These are phyloP conservation scores for Enoplosus armatus DNA, from an alignment of 2,797 vertebrate genomes.

Conservation along the genomic window DNA sequence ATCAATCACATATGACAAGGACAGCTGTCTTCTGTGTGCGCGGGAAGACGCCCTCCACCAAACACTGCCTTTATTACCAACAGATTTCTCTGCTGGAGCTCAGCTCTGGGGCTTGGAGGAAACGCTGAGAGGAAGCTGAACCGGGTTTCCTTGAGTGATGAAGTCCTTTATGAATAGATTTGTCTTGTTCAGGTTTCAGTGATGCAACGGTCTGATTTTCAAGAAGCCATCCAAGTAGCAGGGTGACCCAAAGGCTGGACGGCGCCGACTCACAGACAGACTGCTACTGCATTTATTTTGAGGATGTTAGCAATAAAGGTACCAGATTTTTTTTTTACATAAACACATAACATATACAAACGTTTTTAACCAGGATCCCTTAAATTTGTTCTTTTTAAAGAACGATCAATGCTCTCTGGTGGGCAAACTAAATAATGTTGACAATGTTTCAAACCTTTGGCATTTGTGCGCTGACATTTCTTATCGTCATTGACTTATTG, in stretches of 20 bases:
- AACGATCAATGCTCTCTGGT: neutral
- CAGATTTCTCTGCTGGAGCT: conserved; percentile 52
- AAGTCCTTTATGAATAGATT: neutral
- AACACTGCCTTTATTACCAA: conserved; percentile 55
- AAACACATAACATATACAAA: neutral
- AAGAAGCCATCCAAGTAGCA: neutral
- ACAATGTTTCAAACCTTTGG: neutral
- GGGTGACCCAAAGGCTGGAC: neutral
- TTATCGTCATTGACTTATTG: neutral
- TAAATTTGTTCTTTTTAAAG: neutral
- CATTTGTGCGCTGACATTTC: neutral
- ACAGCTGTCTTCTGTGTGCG: conserved; percentile 62
- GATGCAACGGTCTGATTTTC: neutral
- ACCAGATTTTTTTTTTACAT: neutral
- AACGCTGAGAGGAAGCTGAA: conserved; percentile 23
- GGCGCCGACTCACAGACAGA: too few species aligned
- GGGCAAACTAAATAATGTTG: neutral
- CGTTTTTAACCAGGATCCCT: neutral
- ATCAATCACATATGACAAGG: conserved; percentile 67
- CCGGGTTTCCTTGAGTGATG: conserved; percentile 3
- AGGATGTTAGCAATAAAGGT: neutral
- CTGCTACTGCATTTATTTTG: neutral
- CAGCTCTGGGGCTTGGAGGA: conserved; percentile 7
- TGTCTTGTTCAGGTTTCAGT: neutral
- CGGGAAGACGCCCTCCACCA: conserved; percentile 44